Conservation (phyloP, 2,113 vertebrate genomes). For the Hemicordylus capensis region DNA sequence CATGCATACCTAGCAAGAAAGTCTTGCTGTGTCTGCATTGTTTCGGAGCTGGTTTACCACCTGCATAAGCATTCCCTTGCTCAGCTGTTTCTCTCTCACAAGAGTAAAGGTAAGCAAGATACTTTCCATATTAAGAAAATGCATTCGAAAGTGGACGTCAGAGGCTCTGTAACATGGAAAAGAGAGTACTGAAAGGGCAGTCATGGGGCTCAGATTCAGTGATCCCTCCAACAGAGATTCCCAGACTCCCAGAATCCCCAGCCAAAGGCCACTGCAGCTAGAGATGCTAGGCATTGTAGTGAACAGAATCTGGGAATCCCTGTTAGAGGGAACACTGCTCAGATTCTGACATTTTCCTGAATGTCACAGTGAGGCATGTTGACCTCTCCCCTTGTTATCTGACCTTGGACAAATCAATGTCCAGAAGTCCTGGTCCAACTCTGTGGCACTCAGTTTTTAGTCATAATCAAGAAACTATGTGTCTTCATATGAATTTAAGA, state of each 20-base stretch:
- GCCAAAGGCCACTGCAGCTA: too few species aligned
- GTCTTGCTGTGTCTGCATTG: background rate
- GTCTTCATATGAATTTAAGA: background rate
- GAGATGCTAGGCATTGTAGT: too few species aligned
- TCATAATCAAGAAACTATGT: fast-evolving
- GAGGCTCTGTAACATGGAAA: fast-evolving
- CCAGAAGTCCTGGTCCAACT: background rate
- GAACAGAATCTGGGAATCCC: too few species aligned
- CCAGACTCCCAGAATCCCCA: too few species aligned
- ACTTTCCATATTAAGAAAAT: background rate
- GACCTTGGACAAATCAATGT: background rate
- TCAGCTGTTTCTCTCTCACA: fast-evolving
- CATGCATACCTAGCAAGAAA: background rate
- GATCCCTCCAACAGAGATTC: background rate
- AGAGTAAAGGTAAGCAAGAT: fast-evolving
- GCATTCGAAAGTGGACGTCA: background rate
- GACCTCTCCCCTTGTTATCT: too few species aligned
- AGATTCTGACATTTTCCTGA: too few species aligned
- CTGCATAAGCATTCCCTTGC: background rate
- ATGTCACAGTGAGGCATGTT: too few species aligned
- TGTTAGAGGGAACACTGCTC: too few species aligned
- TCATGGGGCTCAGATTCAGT: too few species aligned
- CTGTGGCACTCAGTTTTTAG: background rate
- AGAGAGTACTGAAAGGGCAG: background rate
- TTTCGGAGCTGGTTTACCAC: fast-evolving